Conservation (phyloP, 2,113 vertebrate species). For the Merops nubicus region DNA sequence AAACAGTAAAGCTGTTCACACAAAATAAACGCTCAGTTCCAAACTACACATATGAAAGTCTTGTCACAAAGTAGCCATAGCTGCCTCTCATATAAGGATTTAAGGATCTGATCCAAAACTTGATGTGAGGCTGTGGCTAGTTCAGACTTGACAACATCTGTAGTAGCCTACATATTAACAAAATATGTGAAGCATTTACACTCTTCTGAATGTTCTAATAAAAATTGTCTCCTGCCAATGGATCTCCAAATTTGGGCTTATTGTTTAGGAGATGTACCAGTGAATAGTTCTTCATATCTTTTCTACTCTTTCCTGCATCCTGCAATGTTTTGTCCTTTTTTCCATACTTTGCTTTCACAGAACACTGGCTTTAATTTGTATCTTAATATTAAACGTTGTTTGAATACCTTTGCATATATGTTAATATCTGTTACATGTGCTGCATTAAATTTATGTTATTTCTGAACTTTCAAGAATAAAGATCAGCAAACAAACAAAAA, state of each 20-base stretch:
- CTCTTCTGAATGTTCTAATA: not conserved
- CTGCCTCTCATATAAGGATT: not conserved
- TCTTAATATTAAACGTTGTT: not conserved
- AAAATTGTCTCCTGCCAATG: not conserved
- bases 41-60: not conserved
- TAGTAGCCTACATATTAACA: not conserved
- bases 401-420: not conserved
- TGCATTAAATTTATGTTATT: not conserved
- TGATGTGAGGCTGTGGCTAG: not conserved
- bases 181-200: not conserved
- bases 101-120: not conserved
- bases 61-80: not conserved
- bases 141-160: not conserved
- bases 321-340: not conserved
- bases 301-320: not conserved
- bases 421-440: not conserved
- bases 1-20: not conserved
- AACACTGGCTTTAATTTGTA: not conserved
- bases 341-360: not conserved
- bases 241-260: not conserved
- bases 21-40: not conserved
- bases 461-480: not conserved
- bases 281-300: not conserved
- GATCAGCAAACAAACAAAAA: not conserved
- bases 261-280: not conserved